These are phyloP conservation scores for Drosophila engyochracea DNA, from an alignment of 2,888 invertebrate genomes.

Conservation along the genomic window DNA sequence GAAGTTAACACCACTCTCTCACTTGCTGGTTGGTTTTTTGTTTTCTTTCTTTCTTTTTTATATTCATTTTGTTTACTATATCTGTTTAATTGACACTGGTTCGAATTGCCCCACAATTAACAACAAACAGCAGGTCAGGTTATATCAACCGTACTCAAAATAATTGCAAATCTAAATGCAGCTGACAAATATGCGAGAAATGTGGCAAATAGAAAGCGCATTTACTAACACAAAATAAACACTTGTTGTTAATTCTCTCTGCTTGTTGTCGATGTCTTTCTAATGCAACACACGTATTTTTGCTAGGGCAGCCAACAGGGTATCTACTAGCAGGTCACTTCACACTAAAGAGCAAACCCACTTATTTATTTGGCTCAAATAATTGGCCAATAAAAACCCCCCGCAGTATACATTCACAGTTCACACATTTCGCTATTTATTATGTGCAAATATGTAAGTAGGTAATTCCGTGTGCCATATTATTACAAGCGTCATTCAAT, in stretches of 20 bases:
- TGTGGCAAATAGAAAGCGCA: slow-evolving; percentile 13
- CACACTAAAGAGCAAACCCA: neutral
- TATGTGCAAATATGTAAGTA: slow-evolving; percentile 26
- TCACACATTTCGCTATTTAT: slow-evolving; percentile 38
- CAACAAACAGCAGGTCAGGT: slow-evolving; percentile 12
- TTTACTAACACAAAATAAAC: slow-evolving; percentile 3
- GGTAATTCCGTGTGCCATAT: neutral
- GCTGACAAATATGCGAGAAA: slow-evolving; percentile 1
- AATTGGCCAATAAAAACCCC: slow-evolving; percentile 14
- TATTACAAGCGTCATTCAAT: slow-evolving; percentile 14
- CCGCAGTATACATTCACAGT: neutral
- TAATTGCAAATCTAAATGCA: neutral
- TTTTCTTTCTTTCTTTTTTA: slow-evolving; percentile 7
- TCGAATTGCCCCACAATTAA: slow-evolving; percentile 46
- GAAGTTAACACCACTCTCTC: slow-evolving; percentile 60
- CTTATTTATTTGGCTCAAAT: neutral
- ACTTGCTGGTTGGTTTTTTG: slow-evolving; percentile 12
- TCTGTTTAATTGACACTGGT: slow-evolving; percentile 20
- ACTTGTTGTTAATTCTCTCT: neutral
- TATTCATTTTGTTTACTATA: slow-evolving; percentile 9
- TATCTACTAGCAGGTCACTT: neutral
- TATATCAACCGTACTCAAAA: neutral
- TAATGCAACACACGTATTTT: neutral
- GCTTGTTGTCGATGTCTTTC: neutral
- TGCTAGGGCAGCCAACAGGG: neutral